Base-by-base conservation (phyloP, 1,140 invertebrate genomes). In the Antheraea pernyi region DNA sequence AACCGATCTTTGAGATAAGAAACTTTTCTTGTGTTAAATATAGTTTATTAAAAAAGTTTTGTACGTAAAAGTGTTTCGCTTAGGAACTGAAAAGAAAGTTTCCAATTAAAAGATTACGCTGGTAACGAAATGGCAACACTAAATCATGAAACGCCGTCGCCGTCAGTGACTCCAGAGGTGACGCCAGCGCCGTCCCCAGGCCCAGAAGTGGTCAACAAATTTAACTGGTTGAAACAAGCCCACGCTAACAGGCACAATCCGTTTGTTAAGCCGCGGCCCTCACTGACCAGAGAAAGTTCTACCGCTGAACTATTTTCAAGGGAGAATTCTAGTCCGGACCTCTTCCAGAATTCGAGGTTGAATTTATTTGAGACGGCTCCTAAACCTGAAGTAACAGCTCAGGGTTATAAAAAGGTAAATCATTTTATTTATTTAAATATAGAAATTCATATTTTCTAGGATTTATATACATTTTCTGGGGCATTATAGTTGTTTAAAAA, bases 351-450 rank as follows among this genome's bases (percentile, higher is more conserved):
- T 72, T 92, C 90, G 0, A 80, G 88, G 64, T 65, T 92, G 22
- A 92, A 92, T 73, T 65, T 92, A 7, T 92, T 92, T 65, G 90
- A 92, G 46, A 86, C 88, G 7, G 74, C 84, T 6, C 88, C 90
- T 0, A 90, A 89, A 65, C 88, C 86, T 22, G 88, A 91, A 76
- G 69, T 42, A 0, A 74, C 70, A 0, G 59, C 64, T n/a, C 68
- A 91, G 68, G 73, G 94, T 93, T 74, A 89, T 95, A 77, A 96
- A 94, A 96, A 94, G 95, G 85, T 93, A 94, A 67, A 36, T 37
- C 13, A 13, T 2, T 53, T 53, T 53, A 16, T 13, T 53, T 53
- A 0, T n/a, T 53, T 16, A 16, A 6, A 53, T 13, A 42, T 9
- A 42, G 39, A 42, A 42, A 8, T 11, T 11, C 11, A 42, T 11